Base-by-base conservation (phyloP, 1,140 invertebrate species). In the Drosophila kohkoa region DNA sequence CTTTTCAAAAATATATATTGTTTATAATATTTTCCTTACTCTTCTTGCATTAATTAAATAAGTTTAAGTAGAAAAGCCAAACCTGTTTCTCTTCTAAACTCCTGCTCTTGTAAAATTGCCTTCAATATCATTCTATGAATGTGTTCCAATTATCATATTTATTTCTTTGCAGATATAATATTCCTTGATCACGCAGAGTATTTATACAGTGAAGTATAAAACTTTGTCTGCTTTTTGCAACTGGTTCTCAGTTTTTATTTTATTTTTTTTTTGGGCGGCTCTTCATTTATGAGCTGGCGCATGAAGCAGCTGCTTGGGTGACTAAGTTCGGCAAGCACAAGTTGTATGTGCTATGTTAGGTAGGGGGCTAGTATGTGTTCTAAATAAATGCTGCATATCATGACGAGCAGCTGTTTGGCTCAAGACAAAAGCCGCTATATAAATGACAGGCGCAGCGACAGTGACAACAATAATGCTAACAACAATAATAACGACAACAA, bases 401-500 rank as follows among this genome's bases (percentile, higher is more conserved):
- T 87, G 80, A 72, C 83, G 58, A 83, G 66, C 83, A 80, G 83
- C 83, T 87, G 83, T 87, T 87, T 72, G 73, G 66, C 66, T 62
- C 51, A 75, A 88, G 82, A 81, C 82, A 87, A 79, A 82, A 75
- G 77, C 72, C 54, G 69, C 68, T 68, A 82, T 71, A 71, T 63
- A 75, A 85, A 85, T 75, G 77, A 78, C 81, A 75, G 81, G 35
- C 59, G 35, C 59, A 62, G 13, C 30, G 38, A 35, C 67, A 70
- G 13, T 43, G 49, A 49, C 41, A 57, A 57, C 62, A 77, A 57
- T n/a, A 69, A 63, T 28, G 71, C 71, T 59, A 74, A 20, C 15
- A 54, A 77, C 38, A 57, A 77, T 62, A 65, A 57, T 66, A 41
- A 11, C 13, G 49, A 35, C 6, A 48, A 43, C 28, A 60, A 54